Percentiles rank a stretch among this genome's conserved stretches.
phyloP scores from a whole-genome alignment of 2,797 vertebrate genomes.

The Gobio occitaniae region DNA sequence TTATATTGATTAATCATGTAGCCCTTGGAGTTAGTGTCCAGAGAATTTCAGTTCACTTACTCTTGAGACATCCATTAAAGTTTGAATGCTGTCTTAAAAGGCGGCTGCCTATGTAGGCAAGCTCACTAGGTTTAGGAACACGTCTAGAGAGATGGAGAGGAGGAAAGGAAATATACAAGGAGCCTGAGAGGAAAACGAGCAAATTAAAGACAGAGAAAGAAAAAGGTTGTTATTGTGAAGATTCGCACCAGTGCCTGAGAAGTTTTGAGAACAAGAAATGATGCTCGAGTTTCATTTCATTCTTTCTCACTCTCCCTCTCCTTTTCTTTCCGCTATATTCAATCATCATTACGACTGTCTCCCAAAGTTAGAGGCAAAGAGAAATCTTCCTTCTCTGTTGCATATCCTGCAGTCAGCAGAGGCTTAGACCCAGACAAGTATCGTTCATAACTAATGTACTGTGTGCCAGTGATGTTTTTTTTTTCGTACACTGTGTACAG shows the following conservation, averaged over 20 bases:
- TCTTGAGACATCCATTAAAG: not conserved
- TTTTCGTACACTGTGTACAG: slow-evolving; percentile 10
- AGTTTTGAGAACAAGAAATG: slow-evolving; percentile 7
- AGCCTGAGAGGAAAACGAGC: not conserved
- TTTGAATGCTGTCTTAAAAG: not conserved
- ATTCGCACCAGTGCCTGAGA: slow-evolving; percentile 14
- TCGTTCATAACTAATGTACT: slow-evolving; percentile 23
- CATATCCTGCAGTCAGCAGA: slow-evolving; percentile 6
- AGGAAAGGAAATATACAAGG: not conserved
- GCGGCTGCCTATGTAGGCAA: not conserved
- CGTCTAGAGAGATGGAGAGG: not conserved
- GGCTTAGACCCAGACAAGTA: slow-evolving; percentile 3
- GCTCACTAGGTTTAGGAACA: not conserved
- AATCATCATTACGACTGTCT: slow-evolving; percentile 42
- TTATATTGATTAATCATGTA: not conserved
- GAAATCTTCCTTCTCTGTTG: slow-evolving; percentile 36
- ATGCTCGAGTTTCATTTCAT: slow-evolving; percentile 31
- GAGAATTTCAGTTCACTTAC: not conserved
- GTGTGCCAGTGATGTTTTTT: slow-evolving; percentile 9
- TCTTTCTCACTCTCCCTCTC: slow-evolving; percentile 21
- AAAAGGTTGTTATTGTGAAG: slow-evolving; percentile 5
- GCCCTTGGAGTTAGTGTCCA: not conserved
- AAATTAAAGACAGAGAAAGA: slow-evolving; percentile 17
- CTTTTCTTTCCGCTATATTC: slow-evolving; percentile 37
- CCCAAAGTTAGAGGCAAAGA: slow-evolving; percentile 20